Evolutionary conservation across 2,113 vertebrate species (phyloP).

Genomic region (Butorides virescens): DNA sequence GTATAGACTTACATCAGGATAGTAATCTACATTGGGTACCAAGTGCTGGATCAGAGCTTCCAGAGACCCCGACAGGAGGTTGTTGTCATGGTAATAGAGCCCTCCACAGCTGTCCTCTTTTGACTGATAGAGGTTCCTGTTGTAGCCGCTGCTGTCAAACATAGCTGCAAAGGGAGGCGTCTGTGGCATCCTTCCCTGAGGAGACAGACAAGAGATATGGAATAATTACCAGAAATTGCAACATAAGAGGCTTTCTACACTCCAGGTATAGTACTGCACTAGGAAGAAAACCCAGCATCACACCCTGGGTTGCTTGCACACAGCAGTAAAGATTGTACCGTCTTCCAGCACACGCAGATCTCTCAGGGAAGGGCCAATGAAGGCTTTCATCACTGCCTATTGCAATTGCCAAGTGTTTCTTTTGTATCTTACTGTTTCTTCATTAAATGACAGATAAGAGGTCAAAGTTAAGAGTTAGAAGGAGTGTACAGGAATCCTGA

Average conservation of each 20-base stretch:
- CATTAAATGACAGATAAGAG: background rate
- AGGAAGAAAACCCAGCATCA: background rate
- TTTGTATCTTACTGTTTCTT: background rate
- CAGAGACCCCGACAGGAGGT: slow-evolving; percentile 89
- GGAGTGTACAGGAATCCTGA: background rate
- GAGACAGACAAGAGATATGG: background rate
- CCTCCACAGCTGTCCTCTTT: slow-evolving; percentile 83
- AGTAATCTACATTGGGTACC: slow-evolving; percentile 89
- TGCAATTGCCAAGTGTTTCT: background rate
- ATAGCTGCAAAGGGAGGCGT: slow-evolving; percentile 85
- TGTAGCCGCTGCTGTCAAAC: slow-evolving; percentile 85
- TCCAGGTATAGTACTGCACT: background rate
- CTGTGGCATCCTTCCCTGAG: slow-evolving; percentile 90
- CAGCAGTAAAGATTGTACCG: background rate
- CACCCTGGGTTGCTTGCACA: background rate
- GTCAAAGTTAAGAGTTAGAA: background rate
- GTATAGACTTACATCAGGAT: slow-evolving; percentile 87
- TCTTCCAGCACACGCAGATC: background rate
- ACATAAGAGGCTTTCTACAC: background rate
- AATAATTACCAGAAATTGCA: background rate
- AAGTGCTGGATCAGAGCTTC: slow-evolving; percentile 93
- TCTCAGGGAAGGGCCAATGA: background rate
- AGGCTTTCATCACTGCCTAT: background rate
- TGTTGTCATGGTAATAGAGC: slow-evolving; percentile 89
- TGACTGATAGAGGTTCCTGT: slow-evolving; percentile 85